Evolutionary conservation across 1,140 invertebrate genomes (phyloP).

Genomic region (Holcopasites calliopsidis): DNA sequence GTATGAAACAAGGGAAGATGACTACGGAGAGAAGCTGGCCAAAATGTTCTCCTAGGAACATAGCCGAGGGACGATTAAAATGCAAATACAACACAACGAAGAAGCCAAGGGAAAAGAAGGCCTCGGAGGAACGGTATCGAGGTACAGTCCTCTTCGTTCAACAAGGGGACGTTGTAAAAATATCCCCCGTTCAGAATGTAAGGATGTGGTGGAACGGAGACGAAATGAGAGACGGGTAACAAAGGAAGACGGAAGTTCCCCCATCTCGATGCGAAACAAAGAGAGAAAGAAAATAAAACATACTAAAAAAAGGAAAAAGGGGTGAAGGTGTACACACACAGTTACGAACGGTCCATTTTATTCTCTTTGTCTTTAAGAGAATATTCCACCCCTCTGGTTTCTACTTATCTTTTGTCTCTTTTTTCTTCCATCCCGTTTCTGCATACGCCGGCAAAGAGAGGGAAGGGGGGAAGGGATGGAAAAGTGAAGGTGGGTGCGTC

Average conservation of each 20-base stretch:
- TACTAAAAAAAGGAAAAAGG: neutral
- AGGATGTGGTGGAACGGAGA: slow-evolving; percentile 1
- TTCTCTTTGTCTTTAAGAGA: slow-evolving; percentile 38
- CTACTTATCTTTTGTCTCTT: neutral
- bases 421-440: neutral
- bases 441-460: neutral
- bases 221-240: neutral
- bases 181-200: neutral
- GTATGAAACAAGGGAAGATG: neutral
- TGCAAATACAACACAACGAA: slow-evolving; percentile 39
- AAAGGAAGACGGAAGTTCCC: neutral
- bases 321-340: neutral
- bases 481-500: slow-evolving; percentile 22
- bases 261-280: slow-evolving; percentile 4
- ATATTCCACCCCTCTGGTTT: neutral
- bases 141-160: neutral
- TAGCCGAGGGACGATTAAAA: slow-evolving; percentile 50
- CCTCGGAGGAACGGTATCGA: neutral
- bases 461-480: slow-evolving; percentile 18
- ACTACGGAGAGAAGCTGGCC: neutral
- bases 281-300: neutral
- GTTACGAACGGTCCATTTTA: slow-evolving; percentile 20
- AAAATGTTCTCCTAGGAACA: slow-evolving; percentile 6
- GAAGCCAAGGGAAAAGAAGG: neutral
- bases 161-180: neutral